Evolutionary conservation across 2,888 invertebrate species (phyloP), one percentile per base, ranked within the genome.

Genomic region (Synergus umbraculus): DNA sequence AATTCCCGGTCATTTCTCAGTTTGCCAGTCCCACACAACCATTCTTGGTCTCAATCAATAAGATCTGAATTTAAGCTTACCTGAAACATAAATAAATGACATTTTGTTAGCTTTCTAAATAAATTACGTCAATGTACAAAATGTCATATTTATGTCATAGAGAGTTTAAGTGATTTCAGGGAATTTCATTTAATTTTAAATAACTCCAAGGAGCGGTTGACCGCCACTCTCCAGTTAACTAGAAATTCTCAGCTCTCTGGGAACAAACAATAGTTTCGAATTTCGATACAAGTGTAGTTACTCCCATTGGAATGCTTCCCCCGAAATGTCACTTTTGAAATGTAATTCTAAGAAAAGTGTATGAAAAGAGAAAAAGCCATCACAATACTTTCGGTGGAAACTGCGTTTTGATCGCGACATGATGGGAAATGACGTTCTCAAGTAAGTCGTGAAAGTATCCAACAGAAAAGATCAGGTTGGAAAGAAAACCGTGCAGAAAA

Each of bases 371-470:
- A 60, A 18, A 12, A 18, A 10, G 4, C 18, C 3, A 3, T 22
- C 58, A 22, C 58, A 60, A 60, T 18, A 60, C 4, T 60, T 60
- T 60, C 22, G 22, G 18, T 4, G 12, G 12, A 60, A 60, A 60
- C 22, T 60, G 22, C 12, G 22, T 60, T 60, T 60, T 22, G 60
- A 60, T 60, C 22, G 43, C n/a, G 65, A 66, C 65, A 43, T 41
- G 43, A 66, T 69, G 13, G 46, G 49, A 69, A 69, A 29, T 69
- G 18, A 69, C 69, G 4, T 37, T 46, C 44, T 69, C 44, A 44
- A 69, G 22, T 69, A 69, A 46, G 46, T 46, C 46, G 46, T 69
- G 22, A 69, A 69, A 69, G 46, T 69, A 46, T 69, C 46, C 46
- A 22, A 22, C 22, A 22, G 69, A 49, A 49, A 69, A 69, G 69